A percentile compares a stretch with the other conserved stretches of the same genome.
Evolutionary conservation across 1,140 invertebrate genomes (phyloP).

Genomic region (Drosophila mojavensis): DNA sequence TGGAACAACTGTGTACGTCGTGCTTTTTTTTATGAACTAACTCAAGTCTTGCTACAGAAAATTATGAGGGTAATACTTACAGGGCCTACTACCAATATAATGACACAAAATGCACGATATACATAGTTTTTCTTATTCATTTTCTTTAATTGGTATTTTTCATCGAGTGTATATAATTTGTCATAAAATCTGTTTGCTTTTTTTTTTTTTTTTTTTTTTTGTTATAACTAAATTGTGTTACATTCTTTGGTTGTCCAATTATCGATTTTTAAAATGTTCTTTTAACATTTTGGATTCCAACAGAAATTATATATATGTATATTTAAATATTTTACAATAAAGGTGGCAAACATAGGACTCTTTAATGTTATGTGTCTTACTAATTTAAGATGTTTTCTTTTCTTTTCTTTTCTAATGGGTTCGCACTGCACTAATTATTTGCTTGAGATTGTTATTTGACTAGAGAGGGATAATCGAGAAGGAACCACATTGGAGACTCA

Average conservation of each 20-base stretch:
- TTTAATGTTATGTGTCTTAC: constrained; percentile 8
- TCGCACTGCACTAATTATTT: constrained; percentile 51
- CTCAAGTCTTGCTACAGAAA: neutral
- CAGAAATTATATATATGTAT: constrained; percentile 36
- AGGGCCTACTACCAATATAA: constrained; percentile 16
- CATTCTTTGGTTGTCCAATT: constrained; percentile 52
- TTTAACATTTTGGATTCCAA: constrained; percentile 70
- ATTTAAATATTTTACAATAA: constrained; percentile 72
- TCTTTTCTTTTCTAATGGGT: constrained; percentile 16
- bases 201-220: constrained; percentile 21
- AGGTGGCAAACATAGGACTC: constrained; percentile 57
- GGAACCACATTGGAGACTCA: constrained; percentile 49
- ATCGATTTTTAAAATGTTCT: constrained; percentile 56
- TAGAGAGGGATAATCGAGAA: constrained; percentile 40
- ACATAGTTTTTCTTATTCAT: constrained; percentile 29
- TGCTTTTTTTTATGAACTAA: constrained; percentile 18
- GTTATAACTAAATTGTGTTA: constrained; percentile 68
- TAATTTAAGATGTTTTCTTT: neutral
- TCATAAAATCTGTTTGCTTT: constrained; percentile 61
- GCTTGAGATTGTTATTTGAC: constrained; percentile 57
- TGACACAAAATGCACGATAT: neutral
- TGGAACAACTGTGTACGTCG: constrained; percentile 20
- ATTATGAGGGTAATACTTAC: neutral
- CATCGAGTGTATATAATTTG: constrained; percentile 65
- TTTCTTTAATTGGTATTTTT: constrained; percentile 66